Conservation (phyloP, 2,797 vertebrate genomes). For the Petrocephalus sullivani region DNA sequence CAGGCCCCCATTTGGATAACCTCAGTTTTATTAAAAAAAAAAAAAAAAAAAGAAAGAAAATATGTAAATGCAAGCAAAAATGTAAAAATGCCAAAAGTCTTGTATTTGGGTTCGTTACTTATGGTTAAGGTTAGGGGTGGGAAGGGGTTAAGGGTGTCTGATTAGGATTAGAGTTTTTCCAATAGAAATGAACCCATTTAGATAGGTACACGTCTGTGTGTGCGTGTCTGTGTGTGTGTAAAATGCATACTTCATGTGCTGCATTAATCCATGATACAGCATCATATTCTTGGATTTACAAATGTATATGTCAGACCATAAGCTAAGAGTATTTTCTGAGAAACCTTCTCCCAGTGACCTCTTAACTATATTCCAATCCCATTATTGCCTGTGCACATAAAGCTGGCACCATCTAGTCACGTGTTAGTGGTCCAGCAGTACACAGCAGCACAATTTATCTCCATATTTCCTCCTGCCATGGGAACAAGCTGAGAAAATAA, state of each 20-base stretch:
- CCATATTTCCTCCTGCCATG: not conserved
- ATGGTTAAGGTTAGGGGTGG: no score
- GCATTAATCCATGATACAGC: not conserved
- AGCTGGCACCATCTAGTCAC: not conserved
- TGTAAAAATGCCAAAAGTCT: no score
- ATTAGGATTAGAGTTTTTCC: not conserved
- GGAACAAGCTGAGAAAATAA: slow-evolving; percentile 2
- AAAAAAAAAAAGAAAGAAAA: no score
- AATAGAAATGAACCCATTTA: not conserved
- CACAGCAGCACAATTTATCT: not conserved
- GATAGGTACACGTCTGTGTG: not conserved
- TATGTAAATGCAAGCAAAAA: no score
- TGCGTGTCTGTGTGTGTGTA: not conserved
- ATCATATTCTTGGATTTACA: not conserved
- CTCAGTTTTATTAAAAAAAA: no score
- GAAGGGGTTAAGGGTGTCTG: no score
- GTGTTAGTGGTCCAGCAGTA: not conserved
- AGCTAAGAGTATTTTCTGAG: not conserved
- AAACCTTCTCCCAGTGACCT: not conserved
- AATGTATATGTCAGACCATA: not conserved
- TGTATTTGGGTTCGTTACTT: no score
- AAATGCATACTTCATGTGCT: not conserved
- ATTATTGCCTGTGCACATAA: not conserved
- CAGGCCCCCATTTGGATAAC: no score
- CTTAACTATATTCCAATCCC: not conserved